These are phyloP conservation scores for Corapipo altera DNA, from an alignment of 2,113 vertebrate species.

Conservation along the genomic window DNA sequence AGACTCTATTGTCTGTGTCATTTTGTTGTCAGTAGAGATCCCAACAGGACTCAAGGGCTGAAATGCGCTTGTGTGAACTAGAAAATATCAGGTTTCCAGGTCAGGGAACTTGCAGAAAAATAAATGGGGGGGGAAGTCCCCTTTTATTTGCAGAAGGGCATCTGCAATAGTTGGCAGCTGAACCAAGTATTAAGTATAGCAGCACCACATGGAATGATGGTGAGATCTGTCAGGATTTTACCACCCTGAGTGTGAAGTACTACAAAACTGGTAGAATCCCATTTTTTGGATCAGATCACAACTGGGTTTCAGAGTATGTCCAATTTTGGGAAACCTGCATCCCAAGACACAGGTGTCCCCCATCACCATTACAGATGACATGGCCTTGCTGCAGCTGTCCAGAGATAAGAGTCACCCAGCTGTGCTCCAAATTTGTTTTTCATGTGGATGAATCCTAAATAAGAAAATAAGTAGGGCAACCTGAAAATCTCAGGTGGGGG, in stretches of 20 bases:
- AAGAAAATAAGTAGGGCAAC: background rate
- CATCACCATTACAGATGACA: background rate
- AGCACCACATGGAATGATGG: background rate
- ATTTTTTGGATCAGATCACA: background rate
- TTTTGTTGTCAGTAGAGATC: conserved; percentile 4
- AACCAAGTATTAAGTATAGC: conserved; percentile 7
- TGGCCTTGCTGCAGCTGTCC: background rate
- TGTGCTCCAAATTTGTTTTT: background rate
- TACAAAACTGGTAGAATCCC: background rate
- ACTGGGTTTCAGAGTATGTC: background rate
- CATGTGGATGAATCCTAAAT: background rate
- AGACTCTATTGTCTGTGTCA: background rate
- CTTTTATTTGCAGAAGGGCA: conserved; percentile 19
- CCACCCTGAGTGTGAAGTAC: background rate
- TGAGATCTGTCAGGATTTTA: background rate
- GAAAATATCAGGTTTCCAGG: conserved; percentile 51
- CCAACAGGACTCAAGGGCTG: background rate
- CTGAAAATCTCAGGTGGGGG: background rate
- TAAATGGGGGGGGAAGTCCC: background rate
- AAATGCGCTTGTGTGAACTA: background rate
- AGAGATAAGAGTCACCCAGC: background rate
- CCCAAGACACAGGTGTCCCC: background rate
- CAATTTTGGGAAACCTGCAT: background rate
- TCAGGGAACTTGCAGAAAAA: conserved; percentile 11
- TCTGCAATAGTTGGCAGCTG: conserved; percentile 13